Base-by-base conservation (phyloP, 2,797 vertebrate species). In the Neosilurus mollespiculum region DNA sequence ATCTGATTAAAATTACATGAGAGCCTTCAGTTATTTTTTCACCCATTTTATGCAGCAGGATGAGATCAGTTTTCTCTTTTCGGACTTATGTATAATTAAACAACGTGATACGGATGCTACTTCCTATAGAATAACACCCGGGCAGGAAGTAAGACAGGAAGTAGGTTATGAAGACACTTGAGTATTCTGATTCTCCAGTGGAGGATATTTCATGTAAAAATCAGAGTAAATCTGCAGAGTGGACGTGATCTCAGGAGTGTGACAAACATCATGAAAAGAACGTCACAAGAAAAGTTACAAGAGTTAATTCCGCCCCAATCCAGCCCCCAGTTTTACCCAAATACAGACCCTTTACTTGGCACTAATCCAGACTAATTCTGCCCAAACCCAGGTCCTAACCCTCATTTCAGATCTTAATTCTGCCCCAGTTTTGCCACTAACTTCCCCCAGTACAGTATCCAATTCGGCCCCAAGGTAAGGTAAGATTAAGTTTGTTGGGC, bases 161-260 rank as follows among this genome's bases (percentile, higher is more conserved):
- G 84, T 92, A 86, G 90, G 91, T 82, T 90, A 86, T 26, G 15
- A 34, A 71, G 85, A 87, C 22, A 34, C 26, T 7, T 16, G 3
- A 73, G 9, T 58, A 58, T 58, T 75, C 24, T 11, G 53, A 4
- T 30, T 75, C 53, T 20, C 18, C 4, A 59, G 6, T 59, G 11
- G 54, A 37, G 30, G 16, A 37, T 1, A 9, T 37, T 76, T 37
- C 56, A 37, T 77, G 18, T 43, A 9, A 11, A 56, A 58, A 30
- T 30, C 24, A n/a, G 12, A 73, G 71, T 73, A 26, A 54, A 26
- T 54, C 14, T 24, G 7, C 20, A 11, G 69, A 24, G 69, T 51
- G 14, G 24, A 7, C 20, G 15, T 10, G 30, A 76, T 30, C 37
- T 72, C 11, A n/a, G 2, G 49, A 53, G 24, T 53, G 20, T 22